These are phyloP conservation scores for Magallana gigas DNA, from an alignment of 1,140 invertebrate genomes.

Conservation along the genomic window DNA sequence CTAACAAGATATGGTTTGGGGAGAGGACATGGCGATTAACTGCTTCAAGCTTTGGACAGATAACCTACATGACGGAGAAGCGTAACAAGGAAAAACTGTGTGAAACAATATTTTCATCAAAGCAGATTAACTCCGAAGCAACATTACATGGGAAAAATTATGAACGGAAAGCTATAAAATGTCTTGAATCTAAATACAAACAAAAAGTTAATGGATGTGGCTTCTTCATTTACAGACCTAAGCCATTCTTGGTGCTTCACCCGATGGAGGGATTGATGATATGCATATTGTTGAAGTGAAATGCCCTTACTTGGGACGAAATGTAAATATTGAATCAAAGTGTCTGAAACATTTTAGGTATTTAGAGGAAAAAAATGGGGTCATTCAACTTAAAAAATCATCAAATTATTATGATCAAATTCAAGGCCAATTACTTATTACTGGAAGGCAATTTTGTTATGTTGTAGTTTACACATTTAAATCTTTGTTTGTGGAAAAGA, in stretches of 20 bases:
- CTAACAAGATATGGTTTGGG: not conserved
- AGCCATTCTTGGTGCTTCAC: constrained; percentile 51
- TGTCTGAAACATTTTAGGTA: constrained; percentile 8
- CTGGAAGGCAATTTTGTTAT: constrained; percentile 37
- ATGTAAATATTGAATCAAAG: constrained; percentile 29
- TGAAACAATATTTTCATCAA: not conserved
- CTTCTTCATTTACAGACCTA: constrained; percentile 34
- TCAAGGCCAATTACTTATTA: constrained; percentile 40
- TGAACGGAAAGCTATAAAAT: constrained; percentile 25
- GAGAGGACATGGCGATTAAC: constrained; percentile 19
- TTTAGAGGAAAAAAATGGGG: not conserved
- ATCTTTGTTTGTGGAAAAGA: constrained; percentile 35
- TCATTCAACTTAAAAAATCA: not conserved
- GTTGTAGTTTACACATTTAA: constrained; percentile 45
- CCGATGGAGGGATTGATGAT: constrained; percentile 49
- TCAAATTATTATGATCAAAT: constrained; percentile 50
- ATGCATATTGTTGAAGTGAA: constrained; percentile 46
- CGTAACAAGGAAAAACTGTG: not conserved
- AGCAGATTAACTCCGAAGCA: not conserved
- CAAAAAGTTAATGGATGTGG: constrained; percentile 17
- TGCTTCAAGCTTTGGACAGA: constrained; percentile 30
- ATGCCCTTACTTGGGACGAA: constrained; percentile 53
- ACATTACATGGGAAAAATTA: constrained; percentile 27
- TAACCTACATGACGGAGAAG: not conserved
- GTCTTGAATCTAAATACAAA: constrained; percentile 13